Evolutionary conservation across 2,113 vertebrate species (phyloP), one percentile per base, ranked within the genome.

Genomic region (Hipposideros armiger): DNA sequence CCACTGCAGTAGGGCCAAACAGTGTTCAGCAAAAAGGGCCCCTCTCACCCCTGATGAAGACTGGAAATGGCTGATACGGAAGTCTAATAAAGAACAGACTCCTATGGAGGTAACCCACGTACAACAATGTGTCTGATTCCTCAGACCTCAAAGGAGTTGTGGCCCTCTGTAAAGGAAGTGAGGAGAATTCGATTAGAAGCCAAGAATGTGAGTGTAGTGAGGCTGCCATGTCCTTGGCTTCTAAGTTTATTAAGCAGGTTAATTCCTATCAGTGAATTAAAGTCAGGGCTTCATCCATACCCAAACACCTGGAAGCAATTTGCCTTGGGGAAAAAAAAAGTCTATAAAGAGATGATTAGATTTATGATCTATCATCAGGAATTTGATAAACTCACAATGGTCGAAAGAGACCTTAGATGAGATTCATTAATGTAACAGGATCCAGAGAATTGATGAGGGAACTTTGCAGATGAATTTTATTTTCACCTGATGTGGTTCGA

Each of bases 241-340:
- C 93, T 95, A 72, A 87, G 70, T 96, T 83, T 95, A 95, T 96
- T 97, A 94, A 86, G 72, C 60, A 97, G 52, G 19, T 13, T 94
- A 81, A 91, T 97, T 95, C 58, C 76, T 73, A 67, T 62, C 91
- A 93, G 84, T 64, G 42, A 91, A 93, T 97, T 96, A 93, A 97
- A 96, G 54, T 74, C 78, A 82, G 82, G 47, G 73, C 52, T 97
- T 91, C 77, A 83, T 95, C 93, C 82, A 81, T n/a, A 94, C 69
- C 84, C 64, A 93, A 93, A 92, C 58, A 93, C 62, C 87, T 95
- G 52, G 83, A 87, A 93, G 90, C 96, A 97, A 97, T 96, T 81
- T 95, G 47, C 91, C 96, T 83, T 66, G 77, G 30, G 52, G 14
- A 17, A 17, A 58, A 73, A 85, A 77, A 64, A 87, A 69, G 28